phyloP scores from a whole-genome alignment of 2,113 vertebrate species.

The Onychostruthus taczanowskii region DNA sequence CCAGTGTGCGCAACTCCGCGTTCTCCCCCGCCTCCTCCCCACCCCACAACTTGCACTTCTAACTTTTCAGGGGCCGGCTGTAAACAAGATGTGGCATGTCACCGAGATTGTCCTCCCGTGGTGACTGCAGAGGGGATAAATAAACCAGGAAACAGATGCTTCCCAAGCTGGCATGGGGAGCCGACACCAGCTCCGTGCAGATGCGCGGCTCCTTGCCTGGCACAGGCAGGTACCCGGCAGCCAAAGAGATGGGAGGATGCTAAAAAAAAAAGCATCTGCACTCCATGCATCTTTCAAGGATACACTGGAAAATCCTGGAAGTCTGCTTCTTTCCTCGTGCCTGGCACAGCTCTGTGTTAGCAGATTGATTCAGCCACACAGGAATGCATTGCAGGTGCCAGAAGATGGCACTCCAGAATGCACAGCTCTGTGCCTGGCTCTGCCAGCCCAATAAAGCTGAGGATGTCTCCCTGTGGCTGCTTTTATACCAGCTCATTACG shows the following conservation, averaged over 20 bases:
- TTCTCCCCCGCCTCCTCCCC: background rate
- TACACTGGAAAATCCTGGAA: background rate
- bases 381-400: background rate
- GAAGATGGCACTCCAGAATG: slow-evolving; percentile 67
- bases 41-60: slow-evolving; percentile 38
- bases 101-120: slow-evolving; percentile 27
- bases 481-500: slow-evolving; percentile 44
- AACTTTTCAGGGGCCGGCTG: slow-evolving; percentile 55
- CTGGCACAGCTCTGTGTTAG: background rate
- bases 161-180: slow-evolving; percentile 35
- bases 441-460: background rate
- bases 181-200: background rate
- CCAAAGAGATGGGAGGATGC: background rate
- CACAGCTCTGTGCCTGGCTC: background rate
- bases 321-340: fast-evolving
- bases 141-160: slow-evolving; percentile 67
- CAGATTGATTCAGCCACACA: background rate
- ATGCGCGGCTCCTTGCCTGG: background rate
- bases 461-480: slow-evolving; percentile 61
- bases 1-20: background rate
- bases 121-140: slow-evolving; percentile 54
- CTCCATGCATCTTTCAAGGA: background rate
- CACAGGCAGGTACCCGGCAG: background rate
- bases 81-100: slow-evolving; percentile 66
- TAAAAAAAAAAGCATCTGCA: background rate